These are phyloP conservation scores for Sylvia borin DNA, from an alignment of 2,797 vertebrate species.

Conservation along the genomic window DNA sequence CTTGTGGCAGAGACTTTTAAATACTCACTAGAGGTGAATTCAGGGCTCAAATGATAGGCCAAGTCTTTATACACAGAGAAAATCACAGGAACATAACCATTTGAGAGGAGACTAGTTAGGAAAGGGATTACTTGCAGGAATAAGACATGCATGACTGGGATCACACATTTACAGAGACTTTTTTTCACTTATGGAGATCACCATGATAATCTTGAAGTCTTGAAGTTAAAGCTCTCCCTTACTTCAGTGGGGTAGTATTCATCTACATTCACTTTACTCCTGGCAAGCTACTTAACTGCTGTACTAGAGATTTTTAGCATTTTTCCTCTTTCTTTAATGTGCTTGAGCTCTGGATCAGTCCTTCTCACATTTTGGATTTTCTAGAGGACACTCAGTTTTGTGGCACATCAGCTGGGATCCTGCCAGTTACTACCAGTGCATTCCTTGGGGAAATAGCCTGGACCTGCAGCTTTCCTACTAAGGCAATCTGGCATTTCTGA, in stretches of 20 bases:
- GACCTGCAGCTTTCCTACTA: neutral
- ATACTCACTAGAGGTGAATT: neutral
- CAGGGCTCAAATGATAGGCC: neutral
- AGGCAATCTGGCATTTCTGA: neutral
- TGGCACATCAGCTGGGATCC: neutral
- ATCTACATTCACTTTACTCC: neutral
- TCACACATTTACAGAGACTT: neutral
- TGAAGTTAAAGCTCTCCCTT: neutral
- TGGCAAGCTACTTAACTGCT: neutral
- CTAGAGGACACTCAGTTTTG: neutral
- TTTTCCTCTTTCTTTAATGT: neutral
- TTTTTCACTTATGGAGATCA: neutral
- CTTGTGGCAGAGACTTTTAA: slow-evolving; percentile 1
- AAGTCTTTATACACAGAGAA: neutral
- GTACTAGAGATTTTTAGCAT: neutral
- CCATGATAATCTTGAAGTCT: neutral
- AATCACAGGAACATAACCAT: neutral
- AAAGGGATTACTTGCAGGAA: neutral
- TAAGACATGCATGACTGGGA: neutral
- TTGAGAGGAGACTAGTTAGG: neutral
- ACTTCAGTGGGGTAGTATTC: neutral
- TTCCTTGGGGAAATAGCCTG: neutral
- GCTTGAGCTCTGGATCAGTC: neutral
- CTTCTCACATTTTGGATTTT: neutral
- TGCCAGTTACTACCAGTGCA: neutral